These are phyloP conservation scores for Lanistes nyassanus DNA, from an alignment of 1,140 invertebrate species.

Conservation along the genomic window DNA sequence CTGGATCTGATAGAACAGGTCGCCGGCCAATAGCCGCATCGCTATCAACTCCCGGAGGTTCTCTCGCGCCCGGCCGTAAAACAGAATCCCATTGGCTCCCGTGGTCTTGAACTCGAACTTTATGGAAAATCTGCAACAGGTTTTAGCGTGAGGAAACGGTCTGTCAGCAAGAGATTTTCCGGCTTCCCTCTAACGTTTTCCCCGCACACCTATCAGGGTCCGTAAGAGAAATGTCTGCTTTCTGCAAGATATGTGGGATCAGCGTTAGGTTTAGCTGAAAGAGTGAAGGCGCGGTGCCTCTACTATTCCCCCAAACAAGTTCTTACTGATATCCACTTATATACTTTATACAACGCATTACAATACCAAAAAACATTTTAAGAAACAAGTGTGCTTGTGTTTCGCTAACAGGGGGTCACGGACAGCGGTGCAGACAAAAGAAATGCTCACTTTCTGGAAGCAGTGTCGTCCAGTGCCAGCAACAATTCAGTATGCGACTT, in stretches of 20 bases:
- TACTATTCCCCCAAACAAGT: too few relatives aligned
- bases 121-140: slow-evolving; percentile 19
- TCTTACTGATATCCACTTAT: not conserved
- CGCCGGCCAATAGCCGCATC: slow-evolving; percentile 13
- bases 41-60: slow-evolving; percentile 20
- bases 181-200: not conserved
- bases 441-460: not conserved
- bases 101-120: slow-evolving; percentile 31
- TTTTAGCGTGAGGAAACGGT: not conserved
- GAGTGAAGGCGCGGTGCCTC: too few relatives aligned
- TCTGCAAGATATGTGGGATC: too few relatives aligned
- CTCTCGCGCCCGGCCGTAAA: slow-evolving; percentile 24
- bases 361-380: not conserved
- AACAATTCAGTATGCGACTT: slow-evolving; percentile 14
- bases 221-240: too few relatives aligned
- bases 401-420: not conserved
- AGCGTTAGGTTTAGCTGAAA: too few relatives aligned
- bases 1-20: slow-evolving; percentile 30
- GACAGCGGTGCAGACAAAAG: not conserved
- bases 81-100: slow-evolving; percentile 19
- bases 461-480: slow-evolving; percentile 9
- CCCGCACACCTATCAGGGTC: not conserved
- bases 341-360: too few relatives aligned
- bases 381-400: not conserved
- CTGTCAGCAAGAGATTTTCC: not conserved